A percentile compares a stretch with the other conserved stretches of the same genome.
Conservation (phyloP, 2,888 invertebrate species). For the Philaethria dido region DNA sequence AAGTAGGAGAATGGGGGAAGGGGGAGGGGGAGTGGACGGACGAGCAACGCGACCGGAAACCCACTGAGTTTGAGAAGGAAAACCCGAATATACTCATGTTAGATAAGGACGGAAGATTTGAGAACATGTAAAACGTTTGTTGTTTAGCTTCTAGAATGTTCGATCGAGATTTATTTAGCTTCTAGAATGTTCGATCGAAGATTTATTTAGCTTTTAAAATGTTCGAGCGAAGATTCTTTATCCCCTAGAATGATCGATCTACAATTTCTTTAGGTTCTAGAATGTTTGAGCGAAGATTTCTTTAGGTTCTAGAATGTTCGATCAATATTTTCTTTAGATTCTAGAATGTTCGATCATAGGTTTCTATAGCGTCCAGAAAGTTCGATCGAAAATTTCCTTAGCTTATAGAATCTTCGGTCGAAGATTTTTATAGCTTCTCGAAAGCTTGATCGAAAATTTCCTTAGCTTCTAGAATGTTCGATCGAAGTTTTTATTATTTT, state of each 20-base stretch:
- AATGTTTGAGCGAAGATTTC: no score
- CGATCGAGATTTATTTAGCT: neutral
- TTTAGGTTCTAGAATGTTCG: neutral
- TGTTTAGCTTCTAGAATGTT: neutral
- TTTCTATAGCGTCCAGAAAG: neutral
- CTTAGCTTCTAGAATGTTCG: neutral
- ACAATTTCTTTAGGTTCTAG: no score
- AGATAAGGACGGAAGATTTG: conserved; percentile 89
- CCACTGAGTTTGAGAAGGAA: conserved; percentile 90
- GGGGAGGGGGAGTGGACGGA: conserved; percentile 89
- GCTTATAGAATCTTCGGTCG: no score
- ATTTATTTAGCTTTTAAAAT: neutral
- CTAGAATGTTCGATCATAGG: neutral
- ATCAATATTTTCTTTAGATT: neutral
- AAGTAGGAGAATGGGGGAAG: conserved; percentile 88
- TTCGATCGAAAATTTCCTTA: no score
- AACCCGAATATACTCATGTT: conserved; percentile 91
- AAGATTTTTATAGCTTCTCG: no score
- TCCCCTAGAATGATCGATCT: no score
- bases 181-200: neutral
- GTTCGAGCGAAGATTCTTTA: no score
- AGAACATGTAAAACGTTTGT: conserved; percentile 85
- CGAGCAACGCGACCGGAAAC: conserved; percentile 87
- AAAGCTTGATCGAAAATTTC: no score
- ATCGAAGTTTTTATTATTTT: neutral